Conservation (phyloP, 2,113 vertebrate species). For the Xenopus borealis region DNA sequence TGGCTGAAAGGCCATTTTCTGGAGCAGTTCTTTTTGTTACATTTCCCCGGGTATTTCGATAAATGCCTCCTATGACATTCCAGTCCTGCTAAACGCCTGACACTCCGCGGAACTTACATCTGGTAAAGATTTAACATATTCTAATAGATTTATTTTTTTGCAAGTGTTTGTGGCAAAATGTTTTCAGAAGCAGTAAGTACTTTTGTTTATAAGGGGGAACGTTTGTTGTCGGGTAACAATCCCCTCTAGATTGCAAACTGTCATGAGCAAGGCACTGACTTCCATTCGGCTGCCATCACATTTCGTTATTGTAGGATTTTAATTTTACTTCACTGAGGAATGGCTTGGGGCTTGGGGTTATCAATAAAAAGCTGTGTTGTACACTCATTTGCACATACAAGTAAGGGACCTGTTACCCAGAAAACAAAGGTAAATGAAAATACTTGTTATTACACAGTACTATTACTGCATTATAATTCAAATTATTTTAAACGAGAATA, state of each 20-base stretch:
- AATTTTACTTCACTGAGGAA: background rate
- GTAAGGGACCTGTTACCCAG: no score
- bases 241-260: background rate
- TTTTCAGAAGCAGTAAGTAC: conserved; percentile 53
- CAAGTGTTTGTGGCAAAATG: conserved; percentile 58
- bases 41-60: conserved; percentile 72
- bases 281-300: background rate
- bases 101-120: conserved; percentile 59
- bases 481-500: no score
- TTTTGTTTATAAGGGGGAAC: conserved; percentile 16
- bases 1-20: conserved; percentile 79
- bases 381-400: no score
- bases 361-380: no score
- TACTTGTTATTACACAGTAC: no score
- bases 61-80: conserved; percentile 78
- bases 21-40: conserved; percentile 72
- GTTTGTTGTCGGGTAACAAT: conserved; percentile 18
- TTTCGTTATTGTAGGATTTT: background rate
- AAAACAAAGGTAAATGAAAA: no score
- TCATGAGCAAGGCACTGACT: background rate
- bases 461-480: no score
- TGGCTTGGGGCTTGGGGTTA: no score
- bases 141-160: conserved; percentile 47
- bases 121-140: conserved; percentile 65
- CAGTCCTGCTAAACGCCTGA: conserved; percentile 65